Conservation (phyloP, 2,113 vertebrate species). For the Colinus virginianus region DNA sequence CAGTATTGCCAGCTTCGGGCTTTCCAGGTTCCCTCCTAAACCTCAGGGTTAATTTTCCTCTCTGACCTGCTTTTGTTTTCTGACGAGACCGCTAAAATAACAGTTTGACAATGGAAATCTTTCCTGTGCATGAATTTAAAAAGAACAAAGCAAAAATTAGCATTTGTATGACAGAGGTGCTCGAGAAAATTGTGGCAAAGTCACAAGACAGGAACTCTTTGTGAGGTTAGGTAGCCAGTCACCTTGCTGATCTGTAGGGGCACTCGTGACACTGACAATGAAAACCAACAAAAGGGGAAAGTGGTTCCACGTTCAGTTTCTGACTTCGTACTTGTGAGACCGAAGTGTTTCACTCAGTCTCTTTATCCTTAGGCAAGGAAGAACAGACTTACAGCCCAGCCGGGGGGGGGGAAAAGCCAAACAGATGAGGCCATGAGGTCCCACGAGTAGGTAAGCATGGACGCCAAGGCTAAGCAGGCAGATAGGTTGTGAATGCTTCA, state of each 20-base stretch:
- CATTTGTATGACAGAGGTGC: neutral
- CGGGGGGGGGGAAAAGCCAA: neutral
- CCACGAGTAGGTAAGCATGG: neutral
- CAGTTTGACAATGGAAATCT: neutral
- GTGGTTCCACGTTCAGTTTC: neutral
- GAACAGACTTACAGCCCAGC: neutral
- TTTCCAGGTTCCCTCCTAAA: neutral
- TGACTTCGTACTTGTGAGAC: neutral
- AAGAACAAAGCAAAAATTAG: constrained; percentile 2
- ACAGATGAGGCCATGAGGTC: neutral
- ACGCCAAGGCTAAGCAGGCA: neutral
- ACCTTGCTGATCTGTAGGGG: constrained; percentile 25
- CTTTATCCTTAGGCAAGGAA: neutral
- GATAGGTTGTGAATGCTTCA: neutral
- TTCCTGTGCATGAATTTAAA: neutral
- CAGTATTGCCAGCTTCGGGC: neutral
- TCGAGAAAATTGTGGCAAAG: neutral
- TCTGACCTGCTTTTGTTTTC: neutral
- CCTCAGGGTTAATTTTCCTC: neutral
- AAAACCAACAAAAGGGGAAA: neutral
- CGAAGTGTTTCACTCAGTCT: neutral
- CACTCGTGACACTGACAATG: neutral
- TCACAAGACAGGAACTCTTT: neutral
- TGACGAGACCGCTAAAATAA: constrained; percentile 21
- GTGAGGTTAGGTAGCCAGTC: constrained; percentile 19